A percentile compares a stretch with the other conserved stretches of the same genome.
Conservation (phyloP, 92 coral and sea anemone species). For the Muricea muricata region DNA sequence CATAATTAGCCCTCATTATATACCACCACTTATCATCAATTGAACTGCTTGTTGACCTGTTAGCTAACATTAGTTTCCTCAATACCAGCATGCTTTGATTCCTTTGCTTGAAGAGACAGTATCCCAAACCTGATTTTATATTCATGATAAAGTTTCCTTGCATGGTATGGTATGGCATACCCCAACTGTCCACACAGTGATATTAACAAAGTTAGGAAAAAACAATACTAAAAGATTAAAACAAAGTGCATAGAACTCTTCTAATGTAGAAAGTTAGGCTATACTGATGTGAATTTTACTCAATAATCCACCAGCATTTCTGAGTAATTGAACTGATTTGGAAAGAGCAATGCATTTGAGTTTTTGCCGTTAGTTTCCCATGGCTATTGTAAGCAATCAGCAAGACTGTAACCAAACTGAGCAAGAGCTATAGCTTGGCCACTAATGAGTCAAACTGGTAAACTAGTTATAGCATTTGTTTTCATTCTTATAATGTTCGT, state of each 20-base stretch:
- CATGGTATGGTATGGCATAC: slow-evolving; percentile 43
- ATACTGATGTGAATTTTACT: slow-evolving; percentile 52
- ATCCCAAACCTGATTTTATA: slow-evolving; percentile 51
- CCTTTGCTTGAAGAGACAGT: slow-evolving; percentile 71
- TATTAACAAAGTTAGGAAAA: slow-evolving; percentile 43
- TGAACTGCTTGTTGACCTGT: slow-evolving; percentile 43
- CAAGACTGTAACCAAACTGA: slow-evolving; percentile 49
- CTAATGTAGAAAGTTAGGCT: slow-evolving; percentile 24
- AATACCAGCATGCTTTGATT: slow-evolving; percentile 72
- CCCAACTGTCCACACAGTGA: slow-evolving; percentile 70
- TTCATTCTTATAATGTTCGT: slow-evolving; percentile 51
- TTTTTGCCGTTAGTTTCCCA: slow-evolving; percentile 46
- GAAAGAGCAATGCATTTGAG: slow-evolving; percentile 47
- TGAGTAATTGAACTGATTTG: not conserved
- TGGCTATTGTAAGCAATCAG: slow-evolving; percentile 41
- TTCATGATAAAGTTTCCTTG: slow-evolving; percentile 23
- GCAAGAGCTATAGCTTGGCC: slow-evolving; percentile 67
- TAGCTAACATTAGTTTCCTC: slow-evolving; percentile 43
- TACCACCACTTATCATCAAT: slow-evolving; percentile 68
- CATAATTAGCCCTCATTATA: slow-evolving; percentile 67
- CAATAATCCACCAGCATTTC: slow-evolving; percentile 38
- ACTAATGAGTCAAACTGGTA: slow-evolving; percentile 60
- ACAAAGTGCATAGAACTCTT: not conserved
- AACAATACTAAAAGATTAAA: slow-evolving; percentile 11
- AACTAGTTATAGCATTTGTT: slow-evolving; percentile 51